phyloP scores from a whole-genome alignment of 2,797 vertebrate species.

The Eutrigla gurnardus region DNA sequence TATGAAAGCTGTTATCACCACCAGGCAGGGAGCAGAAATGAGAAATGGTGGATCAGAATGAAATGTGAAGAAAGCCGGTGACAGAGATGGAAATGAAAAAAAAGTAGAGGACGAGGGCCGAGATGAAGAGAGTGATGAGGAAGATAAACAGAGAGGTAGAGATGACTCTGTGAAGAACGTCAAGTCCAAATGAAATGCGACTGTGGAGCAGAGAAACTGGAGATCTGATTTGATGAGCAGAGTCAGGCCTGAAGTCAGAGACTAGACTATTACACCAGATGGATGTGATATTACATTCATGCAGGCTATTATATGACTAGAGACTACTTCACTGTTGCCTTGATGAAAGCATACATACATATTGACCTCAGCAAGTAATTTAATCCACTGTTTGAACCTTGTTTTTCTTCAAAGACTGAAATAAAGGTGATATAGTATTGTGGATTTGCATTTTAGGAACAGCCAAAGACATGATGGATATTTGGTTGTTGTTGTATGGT shows the following conservation, averaged over 20 bases:
- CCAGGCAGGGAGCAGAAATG: conserved; percentile 24
- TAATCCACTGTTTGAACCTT: background rate
- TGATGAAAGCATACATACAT: background rate
- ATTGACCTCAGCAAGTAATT: background rate
- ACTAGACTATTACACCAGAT: conserved; percentile 24
- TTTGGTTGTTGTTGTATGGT: background rate
- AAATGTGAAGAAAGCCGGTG: conserved; percentile 17
- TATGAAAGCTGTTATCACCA: conserved; percentile 54
- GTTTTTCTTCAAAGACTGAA: background rate
- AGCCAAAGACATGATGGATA: background rate
- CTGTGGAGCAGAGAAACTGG: conserved; percentile 14
- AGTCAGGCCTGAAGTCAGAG: conserved; percentile 12
- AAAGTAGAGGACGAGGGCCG: background rate
- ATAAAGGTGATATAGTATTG: too few relatives aligned
- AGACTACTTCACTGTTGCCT: background rate
- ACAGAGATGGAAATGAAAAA: conserved; percentile 21
- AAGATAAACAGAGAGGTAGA: conserved; percentile 33
- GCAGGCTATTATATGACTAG: background rate
- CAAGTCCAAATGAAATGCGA: conserved; percentile 16
- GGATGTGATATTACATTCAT: conserved; percentile 16
- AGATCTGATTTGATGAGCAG: conserved; percentile 14
- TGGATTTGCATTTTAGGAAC: background rate
- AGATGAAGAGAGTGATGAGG: conserved; percentile 15
- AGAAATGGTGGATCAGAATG: conserved; percentile 32
- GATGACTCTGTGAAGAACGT: conserved; percentile 40